These are phyloP conservation scores for Glaucidium brasilianum DNA, from an alignment of 2,113 vertebrate species.

Conservation along the genomic window DNA sequence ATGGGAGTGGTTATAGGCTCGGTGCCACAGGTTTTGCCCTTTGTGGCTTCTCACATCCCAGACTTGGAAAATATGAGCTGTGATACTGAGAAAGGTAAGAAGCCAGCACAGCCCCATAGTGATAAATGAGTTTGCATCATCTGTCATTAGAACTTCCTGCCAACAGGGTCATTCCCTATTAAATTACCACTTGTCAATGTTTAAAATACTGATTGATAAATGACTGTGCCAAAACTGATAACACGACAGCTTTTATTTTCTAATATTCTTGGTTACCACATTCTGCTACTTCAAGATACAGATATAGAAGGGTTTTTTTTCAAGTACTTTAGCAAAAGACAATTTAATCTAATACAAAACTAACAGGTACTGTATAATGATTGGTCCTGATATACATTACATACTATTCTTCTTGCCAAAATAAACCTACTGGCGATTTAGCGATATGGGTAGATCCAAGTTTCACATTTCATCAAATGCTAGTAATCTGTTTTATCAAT, in stretches of 20 bases:
- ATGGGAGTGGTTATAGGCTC: conserved; percentile 72
- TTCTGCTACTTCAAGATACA: conserved; percentile 75
- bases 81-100: conserved; percentile 80
- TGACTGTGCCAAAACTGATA: conserved; percentile 89
- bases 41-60: conserved; percentile 80
- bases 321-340: conserved; percentile 65
- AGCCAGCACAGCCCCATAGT: conserved; percentile 76
- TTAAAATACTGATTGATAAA: conserved; percentile 98
- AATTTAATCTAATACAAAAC: conserved; percentile 73
- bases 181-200: conserved; percentile 98
- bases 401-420: conserved; percentile 73
- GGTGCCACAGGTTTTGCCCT: conserved; percentile 73
- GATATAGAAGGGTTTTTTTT: conserved; percentile 26
- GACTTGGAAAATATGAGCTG: conserved; percentile 81
- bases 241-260: conserved; percentile 84
- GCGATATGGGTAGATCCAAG: conserved; percentile 76
- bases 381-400: conserved; percentile 69
- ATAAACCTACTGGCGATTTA: conserved; percentile 77
- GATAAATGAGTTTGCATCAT: conserved; percentile 98
- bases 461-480: conserved; percentile 84
- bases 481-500: conserved; percentile 85
- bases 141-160: conserved; percentile 93
- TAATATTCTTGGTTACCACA: conserved; percentile 76
- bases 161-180: conserved; percentile 95
- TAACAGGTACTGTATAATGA: conserved; percentile 71